Conservation (phyloP, 2,113 vertebrate genomes). For the Ornithorhynchus anatinus region DNA sequence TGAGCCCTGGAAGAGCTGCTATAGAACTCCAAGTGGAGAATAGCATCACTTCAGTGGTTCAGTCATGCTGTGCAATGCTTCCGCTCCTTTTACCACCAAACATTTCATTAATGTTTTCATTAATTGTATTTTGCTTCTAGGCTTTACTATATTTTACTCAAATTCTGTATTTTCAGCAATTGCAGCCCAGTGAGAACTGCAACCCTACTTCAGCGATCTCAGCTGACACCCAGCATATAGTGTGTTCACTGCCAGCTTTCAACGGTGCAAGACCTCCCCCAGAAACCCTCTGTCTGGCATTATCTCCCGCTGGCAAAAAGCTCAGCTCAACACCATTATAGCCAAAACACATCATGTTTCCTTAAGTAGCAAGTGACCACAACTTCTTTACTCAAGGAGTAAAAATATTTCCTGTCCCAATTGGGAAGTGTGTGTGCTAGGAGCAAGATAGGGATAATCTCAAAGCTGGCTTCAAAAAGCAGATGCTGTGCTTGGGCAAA, state of each 20-base stretch:
- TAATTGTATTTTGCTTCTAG: neutral
- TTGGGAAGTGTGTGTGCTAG: neutral
- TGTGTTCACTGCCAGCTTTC: too few species aligned
- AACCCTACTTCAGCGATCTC: too few species aligned
- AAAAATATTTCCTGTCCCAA: neutral
- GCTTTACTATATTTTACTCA: neutral
- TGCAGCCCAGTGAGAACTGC: too few species aligned
- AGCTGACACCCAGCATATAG: too few species aligned
- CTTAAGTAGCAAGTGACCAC: neutral
- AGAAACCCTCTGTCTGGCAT: neutral
- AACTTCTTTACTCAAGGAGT: fast-evolving
- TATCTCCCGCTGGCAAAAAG: neutral
- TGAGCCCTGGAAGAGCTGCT: neutral
- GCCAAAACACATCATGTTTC: neutral
- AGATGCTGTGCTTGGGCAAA: neutral
- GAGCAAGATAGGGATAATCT: neutral
- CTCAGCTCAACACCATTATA: neutral
- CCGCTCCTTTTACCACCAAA: neutral
- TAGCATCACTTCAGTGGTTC: neutral
- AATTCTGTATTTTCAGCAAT: neutral
- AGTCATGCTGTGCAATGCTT: conserved; percentile 13
- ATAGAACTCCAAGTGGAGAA: neutral
- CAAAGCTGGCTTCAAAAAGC: neutral
- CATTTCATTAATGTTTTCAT: conserved; percentile 8
- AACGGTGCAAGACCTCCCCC: neutral